phyloP scores from a whole-genome alignment of 2,797 vertebrate genomes.

The Neostethus bicornis region DNA sequence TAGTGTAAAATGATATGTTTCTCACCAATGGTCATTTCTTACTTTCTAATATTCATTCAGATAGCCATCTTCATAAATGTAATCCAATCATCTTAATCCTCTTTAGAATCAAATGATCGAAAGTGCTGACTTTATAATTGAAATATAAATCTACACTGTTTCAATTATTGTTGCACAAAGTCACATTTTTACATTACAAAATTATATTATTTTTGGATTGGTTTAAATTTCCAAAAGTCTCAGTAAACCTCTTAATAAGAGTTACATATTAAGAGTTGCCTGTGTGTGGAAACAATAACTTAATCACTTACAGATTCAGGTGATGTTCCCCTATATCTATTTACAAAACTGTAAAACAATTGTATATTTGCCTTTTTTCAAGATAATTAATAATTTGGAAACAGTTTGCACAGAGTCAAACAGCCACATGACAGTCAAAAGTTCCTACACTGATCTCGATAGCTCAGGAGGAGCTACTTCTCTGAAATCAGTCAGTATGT shows the following conservation, averaged over 20 bases:
- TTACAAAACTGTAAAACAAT: not conserved
- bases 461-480: not conserved
- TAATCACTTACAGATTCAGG: no score
- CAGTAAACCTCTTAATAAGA: no score
- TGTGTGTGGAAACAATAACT: no score
- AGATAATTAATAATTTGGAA: not conserved
- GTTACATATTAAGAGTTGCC: no score
- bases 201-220: not conserved
- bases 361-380: conserved; percentile 1
- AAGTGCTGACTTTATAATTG: not conserved
- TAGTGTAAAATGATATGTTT: conserved; percentile 3
- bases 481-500: not conserved
- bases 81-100: conserved; percentile 5
- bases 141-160: not conserved
- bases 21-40: conserved; percentile 6
- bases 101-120: conserved; percentile 4
- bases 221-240: not conserved
- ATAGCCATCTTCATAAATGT: conserved; percentile 1
- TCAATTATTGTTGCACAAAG: not conserved
- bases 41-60: conserved; percentile 8
- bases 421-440: conserved; percentile 5
- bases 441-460: conserved; percentile 7
- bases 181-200: conserved; percentile 2
- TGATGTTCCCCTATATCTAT: not conserved
- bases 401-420: not conserved